Evolutionary conservation across 37 sponge, comb jelly and placozoan genomes (phyloP), one percentile per base, ranked within the genome.

Genomic region (Bolinopsis microptera): DNA sequence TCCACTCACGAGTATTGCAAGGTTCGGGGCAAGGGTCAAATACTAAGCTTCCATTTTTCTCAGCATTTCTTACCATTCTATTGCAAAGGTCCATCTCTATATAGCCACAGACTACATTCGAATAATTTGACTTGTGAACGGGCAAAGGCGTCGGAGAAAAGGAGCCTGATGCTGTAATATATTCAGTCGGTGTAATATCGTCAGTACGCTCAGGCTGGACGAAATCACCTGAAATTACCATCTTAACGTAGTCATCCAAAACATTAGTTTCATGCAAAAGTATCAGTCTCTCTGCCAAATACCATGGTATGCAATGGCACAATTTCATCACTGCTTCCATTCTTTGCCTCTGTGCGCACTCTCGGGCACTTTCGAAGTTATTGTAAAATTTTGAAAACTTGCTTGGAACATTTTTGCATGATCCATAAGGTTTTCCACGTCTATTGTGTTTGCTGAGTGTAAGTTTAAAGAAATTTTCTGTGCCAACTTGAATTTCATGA

Each of bases 231-330:
- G n/a, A n/a, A n/a, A n/a, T n/a, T n/a, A n/a, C n/a, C n/a, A n/a
- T n/a, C n/a, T n/a, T n/a, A 32, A 77, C 32, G 36, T 35, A 35
- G 21, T 1, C 36, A 35, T 77, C 80, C 21, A 77, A 35, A 9
- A 77, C 36, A 77, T 35, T 18, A 27, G 35, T 32, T 30, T 86
- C 39, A 3, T 34, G 13, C 61, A 41, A 25, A 35, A 25, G 38
- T 40, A 36, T n/a, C 0, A 86, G 90, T 27, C 90, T 37, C 61
- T 86, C 90, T 26, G 90, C 90, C 27, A 86, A 28, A 40, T 41
- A 86, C 90, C 90, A 86, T 2, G 90, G 90, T 0, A 86, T 39
- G 24, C 90, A 86, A 9, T 38, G 38, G 28, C 90, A 86, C 30
- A 36, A 22, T 0, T 37, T 30, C 18, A 86, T 22, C 90, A 41